phyloP scores from a whole-genome alignment of 2,888 invertebrate genomes.

The Drosophila kanekoi region DNA sequence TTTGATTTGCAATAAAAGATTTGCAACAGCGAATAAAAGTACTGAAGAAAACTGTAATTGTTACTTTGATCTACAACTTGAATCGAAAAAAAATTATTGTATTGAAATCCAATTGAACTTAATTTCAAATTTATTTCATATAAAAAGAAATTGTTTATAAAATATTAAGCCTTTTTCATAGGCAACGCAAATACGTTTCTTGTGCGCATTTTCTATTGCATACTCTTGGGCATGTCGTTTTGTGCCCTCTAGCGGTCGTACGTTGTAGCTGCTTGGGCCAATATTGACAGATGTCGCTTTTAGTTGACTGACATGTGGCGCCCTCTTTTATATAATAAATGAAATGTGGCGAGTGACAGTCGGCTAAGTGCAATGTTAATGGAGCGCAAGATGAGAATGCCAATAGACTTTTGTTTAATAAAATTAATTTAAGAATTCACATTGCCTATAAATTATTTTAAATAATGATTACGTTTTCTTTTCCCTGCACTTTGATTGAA shows the following conservation, averaged over 20 bases:
- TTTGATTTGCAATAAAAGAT: conserved; percentile 74
- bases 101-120: not conserved
- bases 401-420: not conserved
- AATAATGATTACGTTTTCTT: too few species aligned
- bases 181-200: not conserved
- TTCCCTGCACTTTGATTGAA: too few species aligned
- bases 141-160: not conserved
- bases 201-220: conserved; percentile 8
- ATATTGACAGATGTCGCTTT: conserved; percentile 66
- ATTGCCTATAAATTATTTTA: too few species aligned
- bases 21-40: conserved; percentile 25
- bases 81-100: not conserved
- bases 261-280: conserved; percentile 16
- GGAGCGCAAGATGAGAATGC: not conserved
- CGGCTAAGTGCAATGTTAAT: not conserved
- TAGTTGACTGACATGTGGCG: conserved; percentile 41
- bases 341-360: conserved; percentile 21
- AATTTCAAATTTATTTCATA: not conserved
- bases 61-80: not conserved
- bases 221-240: conserved; percentile 30
- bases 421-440: too few species aligned
- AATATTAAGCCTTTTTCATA: not conserved
- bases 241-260: conserved; percentile 32
- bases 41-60: conserved; percentile 50
- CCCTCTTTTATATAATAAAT: conserved; percentile 47